Percentiles rank a stretch among this genome's conserved stretches.
Evolutionary conservation across 1,140 invertebrate genomes (phyloP).

Genomic region (Drosophila grimshawi): DNA sequence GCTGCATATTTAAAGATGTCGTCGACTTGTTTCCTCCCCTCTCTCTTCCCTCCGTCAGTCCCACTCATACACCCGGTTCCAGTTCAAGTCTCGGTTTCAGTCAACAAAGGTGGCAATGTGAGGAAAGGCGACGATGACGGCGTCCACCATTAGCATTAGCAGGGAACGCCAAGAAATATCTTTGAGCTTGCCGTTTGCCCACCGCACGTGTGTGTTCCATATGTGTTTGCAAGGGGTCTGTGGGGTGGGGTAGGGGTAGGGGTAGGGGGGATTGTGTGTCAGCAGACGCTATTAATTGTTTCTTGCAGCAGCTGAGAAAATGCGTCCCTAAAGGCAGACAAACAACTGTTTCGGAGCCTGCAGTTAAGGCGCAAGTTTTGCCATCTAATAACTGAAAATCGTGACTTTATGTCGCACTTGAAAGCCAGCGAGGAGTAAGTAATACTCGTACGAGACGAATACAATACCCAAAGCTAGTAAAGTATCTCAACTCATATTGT

Average conservation of each 20-base stretch:
- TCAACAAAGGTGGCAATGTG: constrained; percentile 61
- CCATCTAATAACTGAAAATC: constrained; percentile 81
- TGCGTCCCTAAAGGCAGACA: constrained; percentile 46
- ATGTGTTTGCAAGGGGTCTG: constrained; percentile 5
- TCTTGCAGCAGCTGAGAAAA: constrained; percentile 64
- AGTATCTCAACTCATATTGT: constrained; percentile 46
- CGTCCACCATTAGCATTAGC: constrained; percentile 58
- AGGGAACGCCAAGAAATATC: constrained; percentile 47
- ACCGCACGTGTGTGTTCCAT: constrained; percentile 44
- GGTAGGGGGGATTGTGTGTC: constrained; percentile 15
- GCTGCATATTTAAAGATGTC: constrained; percentile 31
- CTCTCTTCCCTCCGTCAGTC: not conserved
- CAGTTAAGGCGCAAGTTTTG: constrained; percentile 51
- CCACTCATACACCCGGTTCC: too few relatives aligned
- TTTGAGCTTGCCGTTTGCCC: constrained; percentile 59
- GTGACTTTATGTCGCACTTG: constrained; percentile 81
- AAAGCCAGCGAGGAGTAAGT: constrained; percentile 42
- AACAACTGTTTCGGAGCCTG: constrained; percentile 55
- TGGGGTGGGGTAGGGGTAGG: not conserved
- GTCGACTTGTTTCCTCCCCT: constrained; percentile 7
- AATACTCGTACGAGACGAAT: constrained; percentile 32
- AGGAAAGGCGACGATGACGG: constrained; percentile 61
- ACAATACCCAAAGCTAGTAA: constrained; percentile 54
- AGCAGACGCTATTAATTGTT: constrained; percentile 81
- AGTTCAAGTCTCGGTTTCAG: constrained; percentile 18